Percentiles rank a stretch among this genome's conserved stretches.
phyloP scores from a whole-genome alignment of 2,113 vertebrate genomes.

The Danio rerio region DNA sequence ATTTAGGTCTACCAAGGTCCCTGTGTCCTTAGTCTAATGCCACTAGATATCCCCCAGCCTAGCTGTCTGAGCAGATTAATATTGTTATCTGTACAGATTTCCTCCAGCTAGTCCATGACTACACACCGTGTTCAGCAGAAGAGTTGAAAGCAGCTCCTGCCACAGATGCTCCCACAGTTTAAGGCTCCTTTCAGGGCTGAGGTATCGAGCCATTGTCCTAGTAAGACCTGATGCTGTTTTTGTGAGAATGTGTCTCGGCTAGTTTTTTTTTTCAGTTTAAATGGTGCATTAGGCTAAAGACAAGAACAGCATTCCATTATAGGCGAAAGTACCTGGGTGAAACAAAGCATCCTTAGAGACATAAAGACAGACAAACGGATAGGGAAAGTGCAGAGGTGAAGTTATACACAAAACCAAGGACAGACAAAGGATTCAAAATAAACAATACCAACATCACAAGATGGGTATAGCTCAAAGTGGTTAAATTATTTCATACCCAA shows the following conservation, averaged over 20 bases:
- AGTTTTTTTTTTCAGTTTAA: slow-evolving; percentile 61
- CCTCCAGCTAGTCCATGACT: slow-evolving; percentile 52
- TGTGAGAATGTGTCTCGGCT: slow-evolving; percentile 43
- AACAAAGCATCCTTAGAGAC: slow-evolving; percentile 16
- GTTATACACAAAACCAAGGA: not conserved
- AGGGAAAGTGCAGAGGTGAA: not conserved
- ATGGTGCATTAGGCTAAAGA: slow-evolving; percentile 49
- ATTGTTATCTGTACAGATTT: slow-evolving; percentile 53
- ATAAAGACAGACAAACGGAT: slow-evolving; percentile 8
- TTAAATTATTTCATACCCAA: not conserved
- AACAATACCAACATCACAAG: slow-evolving; percentile 29
- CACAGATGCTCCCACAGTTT: not conserved
- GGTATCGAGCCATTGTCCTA: not conserved
- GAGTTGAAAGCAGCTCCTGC: slow-evolving; percentile 23
- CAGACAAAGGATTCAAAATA: not conserved
- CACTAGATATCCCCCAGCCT: slow-evolving; percentile 56
- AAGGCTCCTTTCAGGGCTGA: not conserved
- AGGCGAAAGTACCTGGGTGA: not conserved
- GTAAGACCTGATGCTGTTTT: not conserved
- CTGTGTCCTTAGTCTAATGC: slow-evolving; percentile 54
- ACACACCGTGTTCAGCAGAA: slow-evolving; percentile 41
- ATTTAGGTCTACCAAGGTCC: slow-evolving; percentile 56
- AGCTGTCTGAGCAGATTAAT: slow-evolving; percentile 64
- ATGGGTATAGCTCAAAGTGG: slow-evolving; percentile 7
- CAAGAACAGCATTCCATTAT: slow-evolving; percentile 47